Percentiles rank a stretch among this genome's conserved stretches.
These are phyloP conservation scores for Hydrolagus affinis DNA, from an alignment of 2,113 vertebrate genomes.

Conservation along the genomic window DNA sequence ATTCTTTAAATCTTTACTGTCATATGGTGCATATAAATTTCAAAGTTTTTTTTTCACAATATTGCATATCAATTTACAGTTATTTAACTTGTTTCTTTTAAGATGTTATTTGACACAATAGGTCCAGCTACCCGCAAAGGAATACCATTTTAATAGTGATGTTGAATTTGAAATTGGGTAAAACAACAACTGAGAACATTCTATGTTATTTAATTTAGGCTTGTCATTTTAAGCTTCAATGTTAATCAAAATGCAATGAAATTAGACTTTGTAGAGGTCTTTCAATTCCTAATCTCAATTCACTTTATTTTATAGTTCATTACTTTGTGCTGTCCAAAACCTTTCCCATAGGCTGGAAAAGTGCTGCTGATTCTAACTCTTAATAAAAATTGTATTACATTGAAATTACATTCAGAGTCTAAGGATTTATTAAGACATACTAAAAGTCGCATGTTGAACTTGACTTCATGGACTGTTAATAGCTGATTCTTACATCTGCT, in stretches of 20 bases:
- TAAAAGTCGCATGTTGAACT: background rate
- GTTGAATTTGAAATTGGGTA: slow-evolving; percentile 2
- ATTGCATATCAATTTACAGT: background rate
- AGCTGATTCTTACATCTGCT: background rate
- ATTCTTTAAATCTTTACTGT: no score
- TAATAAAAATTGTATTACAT: slow-evolving; percentile 12
- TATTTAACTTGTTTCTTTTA: background rate
- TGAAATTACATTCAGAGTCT: background rate
- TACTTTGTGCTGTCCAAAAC: background rate
- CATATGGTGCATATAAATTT: no score
- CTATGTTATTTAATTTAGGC: background rate
- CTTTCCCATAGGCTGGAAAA: background rate
- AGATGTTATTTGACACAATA: background rate
- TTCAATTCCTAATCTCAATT: background rate
- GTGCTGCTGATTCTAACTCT: slow-evolving; percentile 4
- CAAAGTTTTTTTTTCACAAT: background rate
- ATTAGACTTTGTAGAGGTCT: background rate
- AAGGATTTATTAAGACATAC: background rate
- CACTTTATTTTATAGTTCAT: slow-evolving; percentile 22
- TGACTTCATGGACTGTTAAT: background rate
- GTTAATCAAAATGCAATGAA: slow-evolving; percentile 10
- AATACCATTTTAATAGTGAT: background rate
- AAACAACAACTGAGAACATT: background rate
- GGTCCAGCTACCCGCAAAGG: no score
- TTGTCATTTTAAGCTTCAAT: slow-evolving; percentile 25